phyloP scores from a whole-genome alignment of 2,888 invertebrate species.

The Muscina levida region DNA sequence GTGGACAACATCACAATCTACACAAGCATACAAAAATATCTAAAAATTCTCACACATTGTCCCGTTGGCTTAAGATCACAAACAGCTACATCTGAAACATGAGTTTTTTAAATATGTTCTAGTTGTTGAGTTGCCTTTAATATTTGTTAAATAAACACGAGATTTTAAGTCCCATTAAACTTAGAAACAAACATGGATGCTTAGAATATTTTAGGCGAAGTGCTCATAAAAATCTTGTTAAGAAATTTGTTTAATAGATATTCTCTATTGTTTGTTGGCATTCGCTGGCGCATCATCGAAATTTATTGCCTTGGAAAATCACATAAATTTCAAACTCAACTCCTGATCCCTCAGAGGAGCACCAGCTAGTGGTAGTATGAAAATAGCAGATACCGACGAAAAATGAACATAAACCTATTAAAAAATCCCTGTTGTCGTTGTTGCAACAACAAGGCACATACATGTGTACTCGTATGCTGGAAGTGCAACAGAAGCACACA shows the following conservation, averaged over 20 bases:
- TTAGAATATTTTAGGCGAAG: background rate
- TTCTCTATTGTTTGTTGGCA: constrained; percentile 36
- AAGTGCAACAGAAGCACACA: constrained; percentile 5
- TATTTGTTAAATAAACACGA: constrained; percentile 30
- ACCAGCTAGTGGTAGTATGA: no score
- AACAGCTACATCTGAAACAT: no score
- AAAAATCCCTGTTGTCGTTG: constrained; percentile 51
- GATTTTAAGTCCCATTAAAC: constrained; percentile 18
- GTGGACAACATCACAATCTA: no score
- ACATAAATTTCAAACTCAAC: constrained; percentile 56
- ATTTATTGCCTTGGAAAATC: constrained; percentile 63
- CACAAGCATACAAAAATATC: no score
- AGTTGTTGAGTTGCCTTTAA: background rate
- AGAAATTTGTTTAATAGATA: constrained; percentile 60
- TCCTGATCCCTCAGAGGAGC: background rate
- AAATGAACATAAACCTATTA: constrained; percentile 61
- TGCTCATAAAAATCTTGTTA: constrained; percentile 58
- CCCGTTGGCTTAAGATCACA: background rate
- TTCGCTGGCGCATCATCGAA: constrained; percentile 44
- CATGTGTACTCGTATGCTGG: constrained; percentile 9
- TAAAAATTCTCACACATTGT: constrained; percentile 18
- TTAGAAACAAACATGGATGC: background rate
- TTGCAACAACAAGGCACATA: constrained; percentile 40
- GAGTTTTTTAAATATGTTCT: background rate
- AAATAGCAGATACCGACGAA: constrained; percentile 18